A percentile compares a stretch with the other conserved stretches of the same genome.
Evolutionary conservation across 1,140 invertebrate species (phyloP).

Genomic region (Rhyacophila brunnea): DNA sequence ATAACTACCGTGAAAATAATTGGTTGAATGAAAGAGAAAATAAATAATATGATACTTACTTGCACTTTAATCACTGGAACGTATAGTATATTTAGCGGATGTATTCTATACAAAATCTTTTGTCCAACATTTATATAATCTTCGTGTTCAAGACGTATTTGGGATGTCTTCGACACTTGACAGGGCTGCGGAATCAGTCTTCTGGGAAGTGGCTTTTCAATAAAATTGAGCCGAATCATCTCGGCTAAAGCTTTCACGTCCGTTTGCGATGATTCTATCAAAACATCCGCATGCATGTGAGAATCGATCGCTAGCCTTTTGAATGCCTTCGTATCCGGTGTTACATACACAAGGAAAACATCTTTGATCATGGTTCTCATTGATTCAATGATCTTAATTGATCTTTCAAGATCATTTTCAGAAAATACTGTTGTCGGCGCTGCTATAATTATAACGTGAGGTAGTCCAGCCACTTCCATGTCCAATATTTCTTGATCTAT

Average conservation of each 20-base stretch:
- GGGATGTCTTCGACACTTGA: conserved; percentile 40
- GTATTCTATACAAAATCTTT: conserved; percentile 45
- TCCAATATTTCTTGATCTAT: conserved; percentile 38
- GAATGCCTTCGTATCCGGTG: conserved; percentile 41
- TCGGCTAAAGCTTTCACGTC: conserved; percentile 40
- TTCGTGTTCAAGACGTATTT: conserved; percentile 43
- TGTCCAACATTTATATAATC: conserved; percentile 45
- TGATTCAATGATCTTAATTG: conserved; percentile 42
- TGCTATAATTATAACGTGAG: conserved; percentile 45
- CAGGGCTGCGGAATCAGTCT: conserved; percentile 46
- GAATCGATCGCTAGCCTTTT: conserved; percentile 18
- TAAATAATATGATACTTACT: no score
- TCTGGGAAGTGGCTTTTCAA: conserved; percentile 43
- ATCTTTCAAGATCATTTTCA: conserved; percentile 41
- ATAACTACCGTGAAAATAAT: no score
- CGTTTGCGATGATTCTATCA: conserved; percentile 39
- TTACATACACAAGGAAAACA: conserved; percentile 46
- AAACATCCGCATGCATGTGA: conserved; percentile 22
- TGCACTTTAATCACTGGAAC: conserved; percentile 42
- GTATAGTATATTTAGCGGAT: conserved; percentile 46
- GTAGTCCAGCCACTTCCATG: conserved; percentile 40
- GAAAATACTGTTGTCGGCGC: conserved; percentile 45
- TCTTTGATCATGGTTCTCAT: conserved; percentile 45
- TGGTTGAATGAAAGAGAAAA: no score
- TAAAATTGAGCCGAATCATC: conserved; percentile 40